Percentiles rank a stretch among this genome's conserved stretches.
Conservation (phyloP, 1,140 invertebrate species). For the Agrilus planipennis region DNA sequence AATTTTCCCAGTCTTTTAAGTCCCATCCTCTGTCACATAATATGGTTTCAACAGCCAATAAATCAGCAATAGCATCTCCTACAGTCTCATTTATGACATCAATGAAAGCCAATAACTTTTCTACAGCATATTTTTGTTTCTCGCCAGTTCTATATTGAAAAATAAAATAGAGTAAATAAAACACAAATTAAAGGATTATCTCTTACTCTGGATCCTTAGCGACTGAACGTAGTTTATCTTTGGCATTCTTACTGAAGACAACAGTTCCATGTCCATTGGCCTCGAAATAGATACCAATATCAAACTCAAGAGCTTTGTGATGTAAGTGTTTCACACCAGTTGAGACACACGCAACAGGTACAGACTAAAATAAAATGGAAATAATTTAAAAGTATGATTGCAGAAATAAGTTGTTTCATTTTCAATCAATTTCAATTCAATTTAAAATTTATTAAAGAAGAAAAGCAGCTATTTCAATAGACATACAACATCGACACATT, state of each 20-base stretch:
- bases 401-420: slow-evolving; percentile 2
- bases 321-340: slow-evolving; percentile 99
- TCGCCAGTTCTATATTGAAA: slow-evolving; percentile 27
- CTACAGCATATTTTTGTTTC: slow-evolving; percentile 40
- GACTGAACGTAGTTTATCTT: slow-evolving; percentile 37
- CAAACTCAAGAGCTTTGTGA: slow-evolving; percentile 77
- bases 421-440: too few species aligned
- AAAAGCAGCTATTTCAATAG: not conserved
- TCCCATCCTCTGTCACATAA: slow-evolving; percentile 70
- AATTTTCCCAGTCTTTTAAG: slow-evolving; percentile 63
- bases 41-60: slow-evolving; percentile 88
- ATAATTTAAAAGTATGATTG: slow-evolving; percentile 3
- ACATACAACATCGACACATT: not conserved
- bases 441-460: too few species aligned
- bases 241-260: slow-evolving; percentile 58
- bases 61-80: slow-evolving; percentile 93
- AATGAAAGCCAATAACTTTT: slow-evolving; percentile 53
- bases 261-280: slow-evolving; percentile 98
- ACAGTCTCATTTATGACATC: slow-evolving; percentile 91
- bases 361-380: slow-evolving; percentile 45
- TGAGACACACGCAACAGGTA: slow-evolving; percentile 77
- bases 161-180: not conserved
- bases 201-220: slow-evolving; percentile 19
- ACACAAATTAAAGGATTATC: not conserved
- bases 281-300: slow-evolving; percentile 98